Percentiles rank a stretch among this genome's conserved stretches.
These are phyloP conservation scores for Scalopus aquaticus DNA, from an alignment of 2,113 vertebrate species.

Conservation along the genomic window DNA sequence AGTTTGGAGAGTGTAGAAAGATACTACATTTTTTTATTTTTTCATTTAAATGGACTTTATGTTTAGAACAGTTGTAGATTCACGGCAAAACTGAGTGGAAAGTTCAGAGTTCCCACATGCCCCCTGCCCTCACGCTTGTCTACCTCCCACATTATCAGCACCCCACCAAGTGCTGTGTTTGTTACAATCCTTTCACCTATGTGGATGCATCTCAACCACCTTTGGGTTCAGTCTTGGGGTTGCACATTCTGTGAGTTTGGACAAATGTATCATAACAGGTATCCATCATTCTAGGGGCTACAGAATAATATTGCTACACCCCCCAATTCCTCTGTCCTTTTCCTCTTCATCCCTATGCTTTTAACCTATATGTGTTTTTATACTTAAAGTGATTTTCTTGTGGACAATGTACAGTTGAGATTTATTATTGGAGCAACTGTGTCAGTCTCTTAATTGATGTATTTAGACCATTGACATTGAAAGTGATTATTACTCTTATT, in stretches of 20 bases:
- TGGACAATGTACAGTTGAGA: background rate
- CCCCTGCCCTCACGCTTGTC: rapidly evolving
- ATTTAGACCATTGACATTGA: background rate
- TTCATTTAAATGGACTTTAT: background rate
- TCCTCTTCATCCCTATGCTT: background rate
- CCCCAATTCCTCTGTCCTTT: background rate
- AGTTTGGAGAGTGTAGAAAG: background rate
- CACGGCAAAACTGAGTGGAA: background rate
- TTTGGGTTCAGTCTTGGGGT: background rate
- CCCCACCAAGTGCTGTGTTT: background rate
- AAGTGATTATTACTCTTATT: background rate
- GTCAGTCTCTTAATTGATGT: background rate
- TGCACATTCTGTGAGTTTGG: background rate
- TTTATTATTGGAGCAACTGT: background rate
- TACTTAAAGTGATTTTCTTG: background rate
- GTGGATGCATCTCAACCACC: background rate
- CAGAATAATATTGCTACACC: background rate
- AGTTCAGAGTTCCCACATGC: background rate
- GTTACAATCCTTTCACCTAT: background rate
- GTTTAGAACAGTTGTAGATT: constrained; percentile 21
- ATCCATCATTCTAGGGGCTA: background rate
- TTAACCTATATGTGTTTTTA: background rate
- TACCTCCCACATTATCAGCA: background rate
- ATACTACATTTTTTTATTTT: background rate
- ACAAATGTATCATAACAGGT: background rate